Evolutionary conservation across 2,113 vertebrate species (phyloP), one percentile per base, ranked within the genome.

Genomic region (Neomonachus schauinslandi): DNA sequence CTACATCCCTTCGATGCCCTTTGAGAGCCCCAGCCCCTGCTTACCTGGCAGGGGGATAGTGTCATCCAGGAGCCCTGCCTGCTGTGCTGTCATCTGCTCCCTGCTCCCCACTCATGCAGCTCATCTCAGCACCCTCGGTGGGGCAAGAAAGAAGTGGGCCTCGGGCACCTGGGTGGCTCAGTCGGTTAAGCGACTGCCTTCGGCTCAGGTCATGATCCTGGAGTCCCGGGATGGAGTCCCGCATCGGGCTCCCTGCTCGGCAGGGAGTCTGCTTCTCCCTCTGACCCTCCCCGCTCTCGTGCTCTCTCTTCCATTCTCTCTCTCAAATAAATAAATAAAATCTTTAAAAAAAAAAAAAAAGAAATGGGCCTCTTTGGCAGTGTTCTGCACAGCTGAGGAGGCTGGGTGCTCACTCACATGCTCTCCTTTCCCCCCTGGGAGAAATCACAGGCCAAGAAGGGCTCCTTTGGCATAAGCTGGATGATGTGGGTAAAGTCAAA

Each of bases 101-200:
- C 0, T 3, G 31, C 4, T 28, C 18, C 8, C 21, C 2, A 46
- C 39, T 42, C 28, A 16, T 0, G 8, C 72, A 51, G 14, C 31
- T 3, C 88, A 10, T 63, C 14, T 63, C 31, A n/a, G 39, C 3
- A 61, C 42, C 18, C 14, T n/a, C 2, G 19, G 24, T 12, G 5
- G 39, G 39, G 14, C 72, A 36, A 6, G 55, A 77, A 36, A 4
- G 42, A 39, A 39, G 39, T 39, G 39, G 39, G 39, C 39, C 39
- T 39, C 39, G 39, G 39, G 39, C 39, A 3, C 39, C 39, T 39
- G 39, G 39, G 39, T 39, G 39, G 39, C 39, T 39, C 39, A 39
- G 39, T 39, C 3, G 39, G 39, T 39, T 39, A 39, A 39, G 39
- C 39, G 39, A 39, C 39, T 39, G 39, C 39, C 39, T 39, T 39